phyloP scores from a whole-genome alignment of 2,888 invertebrate species.

The Gandaritis pyraliata region DNA sequence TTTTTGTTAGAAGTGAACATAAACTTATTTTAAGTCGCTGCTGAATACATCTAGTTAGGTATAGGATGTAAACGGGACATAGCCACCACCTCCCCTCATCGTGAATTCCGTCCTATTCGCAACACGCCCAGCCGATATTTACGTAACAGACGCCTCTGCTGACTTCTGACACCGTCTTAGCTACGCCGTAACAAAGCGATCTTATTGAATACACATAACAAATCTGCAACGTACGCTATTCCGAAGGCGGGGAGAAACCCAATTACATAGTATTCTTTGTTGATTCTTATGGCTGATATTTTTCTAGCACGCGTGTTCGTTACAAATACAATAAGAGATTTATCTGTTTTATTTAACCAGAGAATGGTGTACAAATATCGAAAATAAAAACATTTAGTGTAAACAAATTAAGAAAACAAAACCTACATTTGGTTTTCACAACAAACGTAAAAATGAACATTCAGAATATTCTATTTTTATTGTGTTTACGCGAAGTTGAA shows the following conservation, averaged over 20 bases:
- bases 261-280: constrained; percentile 56
- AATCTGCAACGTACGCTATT: constrained; percentile 57
- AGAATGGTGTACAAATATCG: not conserved
- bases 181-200: constrained; percentile 60
- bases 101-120: constrained; percentile 80
- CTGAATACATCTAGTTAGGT: constrained; percentile 69
- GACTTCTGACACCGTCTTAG: constrained; percentile 73
- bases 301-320: constrained; percentile 29
- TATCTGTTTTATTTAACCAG: constrained; percentile 2
- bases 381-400: not conserved
- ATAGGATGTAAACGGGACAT: constrained; percentile 67
- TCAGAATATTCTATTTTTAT: not conserved
- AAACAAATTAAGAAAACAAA: not conserved
- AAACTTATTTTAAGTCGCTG: constrained; percentile 68
- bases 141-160: constrained; percentile 76
- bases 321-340: constrained; percentile 19
- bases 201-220: constrained; percentile 61
- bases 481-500: constrained; percentile 4
- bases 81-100: constrained; percentile 72
- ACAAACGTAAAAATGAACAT: not conserved
- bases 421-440: not conserved
- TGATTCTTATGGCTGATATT: constrained; percentile 39
- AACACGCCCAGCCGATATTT: constrained; percentile 81
- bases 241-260: constrained; percentile 51
- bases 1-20: constrained; percentile 52